Evolutionary conservation across 1,140 invertebrate species (phyloP), one percentile per base, ranked within the genome.

Genomic region (Acromyrmex charruanus): DNA sequence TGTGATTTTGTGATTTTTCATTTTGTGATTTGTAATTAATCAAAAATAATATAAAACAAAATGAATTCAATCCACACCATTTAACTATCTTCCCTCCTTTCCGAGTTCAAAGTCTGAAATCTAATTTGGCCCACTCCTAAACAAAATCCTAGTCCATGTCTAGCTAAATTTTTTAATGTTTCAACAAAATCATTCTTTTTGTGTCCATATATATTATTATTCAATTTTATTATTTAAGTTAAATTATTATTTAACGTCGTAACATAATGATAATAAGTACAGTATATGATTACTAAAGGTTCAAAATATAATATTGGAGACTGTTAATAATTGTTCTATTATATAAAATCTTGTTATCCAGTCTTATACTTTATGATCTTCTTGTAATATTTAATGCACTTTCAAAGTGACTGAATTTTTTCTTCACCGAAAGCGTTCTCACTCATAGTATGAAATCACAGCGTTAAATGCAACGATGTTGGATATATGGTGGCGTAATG

Each of bases 391-490:
- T 61, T 28, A 82, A 82, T 35, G 12, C 18, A 58, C 39, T 9
- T 28, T 74, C 44, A 82, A 31, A 21, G 31, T 1, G 21, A 21
- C 18, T 28, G 12, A 21, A 55, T 61, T 61, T 82, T 82, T 71
- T 16, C 59, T 79, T 68, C n/a, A 12, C 12, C 51, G 16, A 59
- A 28, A 71, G 51, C 35, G 9, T 59, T 51, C 55, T 74, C 55
- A 18, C 39, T 49, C 18, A 35, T 14, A 31, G 14, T 44, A 72
- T 16, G 39, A 82, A 74, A 82, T 82, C 80, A 74, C 80, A 49
- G 25, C 39, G 68, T 82, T 82, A 82, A 82, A 82, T 74, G 80
- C 68, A 74, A 74, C 39, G 68, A 61, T 39, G 80, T 53, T 74
- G 35, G 18, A 82, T 74, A 61, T 61, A 82, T 74, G 65, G 49